Evolutionary conservation across 2,888 invertebrate species (phyloP), one percentile per base, ranked within the genome.

Genomic region (Torymus aiolomorphi): DNA sequence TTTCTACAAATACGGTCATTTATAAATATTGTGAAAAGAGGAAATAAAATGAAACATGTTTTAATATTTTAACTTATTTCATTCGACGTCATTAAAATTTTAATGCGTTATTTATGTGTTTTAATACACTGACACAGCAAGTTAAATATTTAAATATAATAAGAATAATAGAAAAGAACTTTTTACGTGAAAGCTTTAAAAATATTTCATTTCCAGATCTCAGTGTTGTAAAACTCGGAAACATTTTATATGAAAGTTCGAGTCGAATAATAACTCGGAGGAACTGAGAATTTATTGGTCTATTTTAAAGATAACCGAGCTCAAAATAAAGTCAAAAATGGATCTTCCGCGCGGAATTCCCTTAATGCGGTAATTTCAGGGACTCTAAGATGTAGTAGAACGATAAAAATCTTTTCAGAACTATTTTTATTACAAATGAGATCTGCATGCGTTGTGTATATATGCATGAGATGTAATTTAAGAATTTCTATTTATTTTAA

Each of bases 241-340:
- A 16, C 66, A 66, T 67, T 76, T 62, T 69, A 52, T 51, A 59
- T 49, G 51, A 42, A 51, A 74, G 20, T 74, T 63, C 42, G 49
- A 61, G 59, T 76, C 18, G 57, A 14, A 24, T 24, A 61, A 61
- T 49, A 67, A 59, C 49, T 24, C 13, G 8, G 61, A 54, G 31
- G 52, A 59, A 24, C 16, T 8, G 14, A 61, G 67, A 61, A 76
- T 76, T 76, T 76, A 76, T 76, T 59, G 56, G 52, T 63, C 70
- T 70, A 70, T 70, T 76, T 70, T 56, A 69, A 76, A 70, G 69
- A 62, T 69, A 76, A 63, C 76, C 67, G 14, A 20, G 13, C 52
- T 54, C 12, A 59, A 70, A 62, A 70, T 76, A 62, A 76, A 62
- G 76, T 67, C 62, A 76, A 70, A 73, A 76, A 70, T 67, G 20